phyloP scores from a whole-genome alignment of 2,888 invertebrate genomes.

The Apamea sordens region DNA sequence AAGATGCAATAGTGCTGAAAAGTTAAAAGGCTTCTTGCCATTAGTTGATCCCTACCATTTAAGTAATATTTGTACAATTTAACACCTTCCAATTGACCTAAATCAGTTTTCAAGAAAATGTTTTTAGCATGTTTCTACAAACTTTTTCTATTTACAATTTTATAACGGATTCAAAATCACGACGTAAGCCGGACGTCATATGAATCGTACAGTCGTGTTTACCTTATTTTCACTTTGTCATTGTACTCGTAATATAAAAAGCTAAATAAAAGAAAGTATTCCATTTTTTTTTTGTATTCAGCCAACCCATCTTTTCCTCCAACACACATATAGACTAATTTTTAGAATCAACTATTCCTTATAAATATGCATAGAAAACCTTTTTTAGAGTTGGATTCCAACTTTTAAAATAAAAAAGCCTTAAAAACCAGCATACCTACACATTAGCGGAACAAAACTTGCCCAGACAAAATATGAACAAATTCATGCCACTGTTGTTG shows the following conservation, averaged over 20 bases:
- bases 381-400: not conserved
- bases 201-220: not conserved
- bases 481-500: no score
- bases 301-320: not conserved
- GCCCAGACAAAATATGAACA: constrained; percentile 60
- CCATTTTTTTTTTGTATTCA: no score
- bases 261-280: no score
- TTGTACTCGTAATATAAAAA: not conserved
- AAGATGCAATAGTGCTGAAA: not conserved
- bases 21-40: not conserved
- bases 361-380: no score
- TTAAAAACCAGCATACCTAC: not conserved
- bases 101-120: no score
- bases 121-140: not conserved
- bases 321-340: no score
- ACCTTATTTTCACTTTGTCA: not conserved
- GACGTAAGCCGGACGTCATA: not conserved
- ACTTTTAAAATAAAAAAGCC: constrained; percentile 15
- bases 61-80: not conserved
- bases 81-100: not conserved
- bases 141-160: not conserved
- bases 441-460: not conserved
- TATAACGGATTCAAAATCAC: constrained; percentile 18
- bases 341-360: not conserved
- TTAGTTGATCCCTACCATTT: not conserved